A percentile compares a stretch with the other conserved stretches of the same genome.
Conservation (phyloP, 1,140 invertebrate genomes). For the Parapsyche elsis region DNA sequence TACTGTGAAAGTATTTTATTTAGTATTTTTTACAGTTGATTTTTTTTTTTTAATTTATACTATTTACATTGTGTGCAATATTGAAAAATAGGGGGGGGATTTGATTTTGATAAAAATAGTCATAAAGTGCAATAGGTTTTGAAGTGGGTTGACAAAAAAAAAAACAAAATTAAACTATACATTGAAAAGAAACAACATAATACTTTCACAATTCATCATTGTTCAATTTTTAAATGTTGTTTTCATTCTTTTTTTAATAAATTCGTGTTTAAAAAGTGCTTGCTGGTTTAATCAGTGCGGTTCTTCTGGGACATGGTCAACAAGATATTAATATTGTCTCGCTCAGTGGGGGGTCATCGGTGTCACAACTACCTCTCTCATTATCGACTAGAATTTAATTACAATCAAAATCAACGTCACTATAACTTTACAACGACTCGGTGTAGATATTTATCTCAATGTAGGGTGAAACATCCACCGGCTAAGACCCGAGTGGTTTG, state of each 20-base stretch:
- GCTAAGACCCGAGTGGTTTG: constrained; percentile 21
- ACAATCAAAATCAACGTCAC: neutral
- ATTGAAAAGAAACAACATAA: constrained; percentile 13
- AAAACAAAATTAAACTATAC: too few relatives aligned
- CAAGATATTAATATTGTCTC: constrained; percentile 27
- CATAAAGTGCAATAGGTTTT: too few relatives aligned
- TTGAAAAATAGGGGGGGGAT: too few relatives aligned
- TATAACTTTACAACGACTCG: neutral
- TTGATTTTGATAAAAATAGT: too few relatives aligned
- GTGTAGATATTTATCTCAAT: neutral
- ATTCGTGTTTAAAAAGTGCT: constrained; percentile 50
- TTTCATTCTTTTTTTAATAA: constrained; percentile 17
- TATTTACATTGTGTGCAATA: too few relatives aligned
- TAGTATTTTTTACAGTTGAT: too few relatives aligned
- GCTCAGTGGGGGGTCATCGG: constrained; percentile 52
- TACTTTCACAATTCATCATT: constrained; percentile 10
- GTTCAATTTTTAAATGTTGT: constrained; percentile 2
- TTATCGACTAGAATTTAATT: constrained; percentile 2
- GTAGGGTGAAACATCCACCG: neutral
- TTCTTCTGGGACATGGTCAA: constrained; percentile 52
- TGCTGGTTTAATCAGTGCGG: constrained; percentile 55
- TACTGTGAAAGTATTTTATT: too few relatives aligned
- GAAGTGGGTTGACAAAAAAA: too few relatives aligned
- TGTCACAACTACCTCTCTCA: constrained; percentile 37
- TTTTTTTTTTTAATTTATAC: too few relatives aligned